Percentiles rank a stretch among this genome's conserved stretches.
Evolutionary conservation across 2,797 vertebrate genomes (phyloP).

Genomic region (Ispidina picta): DNA sequence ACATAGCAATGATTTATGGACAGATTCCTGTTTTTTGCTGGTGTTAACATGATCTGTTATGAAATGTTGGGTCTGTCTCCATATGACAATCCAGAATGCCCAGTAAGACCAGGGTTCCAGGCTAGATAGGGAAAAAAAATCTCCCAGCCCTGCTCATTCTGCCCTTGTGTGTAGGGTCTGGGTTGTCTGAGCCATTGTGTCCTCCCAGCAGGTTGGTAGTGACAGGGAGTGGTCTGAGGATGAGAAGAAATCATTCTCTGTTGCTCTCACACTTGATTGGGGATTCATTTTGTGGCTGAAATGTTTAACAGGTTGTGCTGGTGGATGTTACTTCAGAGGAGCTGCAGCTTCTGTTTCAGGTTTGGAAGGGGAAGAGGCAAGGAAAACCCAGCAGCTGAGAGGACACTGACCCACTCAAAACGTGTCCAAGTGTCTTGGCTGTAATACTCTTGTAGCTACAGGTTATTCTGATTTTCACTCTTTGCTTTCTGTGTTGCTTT

Average conservation of each 20-base stretch:
- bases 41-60: neutral
- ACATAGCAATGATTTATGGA: neutral
- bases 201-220: neutral
- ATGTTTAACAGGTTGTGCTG: neutral
- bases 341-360: neutral
- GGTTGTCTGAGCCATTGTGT: neutral
- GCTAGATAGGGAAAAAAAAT: neutral
- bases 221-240: neutral
- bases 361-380: neutral
- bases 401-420: neutral
- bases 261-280: neutral
- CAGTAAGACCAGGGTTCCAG: neutral
- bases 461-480: conserved; percentile 9
- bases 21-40: neutral
- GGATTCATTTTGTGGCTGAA: neutral
- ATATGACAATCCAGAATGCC: neutral
- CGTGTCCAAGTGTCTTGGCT: neutral
- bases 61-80: neutral
- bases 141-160: neutral
- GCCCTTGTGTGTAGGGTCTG: neutral
- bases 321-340: neutral
- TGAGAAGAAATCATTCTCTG: neutral
- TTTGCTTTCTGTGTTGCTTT: conserved; percentile 59
- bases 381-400: neutral
- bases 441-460: neutral